Evolutionary conservation across 2,888 invertebrate genomes (phyloP).

Genomic region (Drosophila rubida): DNA sequence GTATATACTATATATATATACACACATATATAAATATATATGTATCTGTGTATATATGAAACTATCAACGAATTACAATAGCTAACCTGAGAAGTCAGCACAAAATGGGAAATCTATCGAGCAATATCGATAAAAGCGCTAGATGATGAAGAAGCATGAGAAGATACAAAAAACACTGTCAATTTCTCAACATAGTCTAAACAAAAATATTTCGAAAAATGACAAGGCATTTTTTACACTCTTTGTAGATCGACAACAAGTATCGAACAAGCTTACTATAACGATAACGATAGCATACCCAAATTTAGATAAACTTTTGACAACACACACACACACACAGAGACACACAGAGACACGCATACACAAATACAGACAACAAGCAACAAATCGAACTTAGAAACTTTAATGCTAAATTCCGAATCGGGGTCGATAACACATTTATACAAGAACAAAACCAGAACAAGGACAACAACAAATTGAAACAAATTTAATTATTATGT

Average conservation of each 20-base stretch:
- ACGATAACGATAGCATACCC: slow-evolving; percentile 19
- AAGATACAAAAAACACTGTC: slow-evolving; percentile 61
- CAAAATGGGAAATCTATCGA: slow-evolving; percentile 6
- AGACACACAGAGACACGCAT: slow-evolving; percentile 12
- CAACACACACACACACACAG: slow-evolving; percentile 36
- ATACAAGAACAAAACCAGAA: slow-evolving; percentile 33
- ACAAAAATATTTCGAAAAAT: slow-evolving; percentile 38
- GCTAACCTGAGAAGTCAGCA: slow-evolving; percentile 45
- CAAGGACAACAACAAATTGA: slow-evolving; percentile 36
- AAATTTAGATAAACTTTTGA: slow-evolving; percentile 67
- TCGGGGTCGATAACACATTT: slow-evolving; percentile 36
- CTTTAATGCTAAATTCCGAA: slow-evolving; percentile 37
- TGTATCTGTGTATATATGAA: slow-evolving; percentile 61
- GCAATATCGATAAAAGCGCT: not conserved
- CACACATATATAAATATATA: slow-evolving; percentile 12
- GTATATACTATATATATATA: slow-evolving; percentile 10
- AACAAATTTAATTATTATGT: slow-evolving; percentile 67
- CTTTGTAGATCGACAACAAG: slow-evolving; percentile 61
- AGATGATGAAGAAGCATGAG: slow-evolving; percentile 5
- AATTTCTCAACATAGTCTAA: slow-evolving; percentile 69
- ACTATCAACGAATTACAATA: slow-evolving; percentile 75
- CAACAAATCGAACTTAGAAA: slow-evolving; percentile 67
- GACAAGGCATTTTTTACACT: slow-evolving; percentile 64
- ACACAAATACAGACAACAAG: slow-evolving; percentile 24
- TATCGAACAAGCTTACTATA: slow-evolving; percentile 24